Base-by-base conservation (phyloP, 35 echinoderm and acorn worm genomes). In the Lytechinus pictus region DNA sequence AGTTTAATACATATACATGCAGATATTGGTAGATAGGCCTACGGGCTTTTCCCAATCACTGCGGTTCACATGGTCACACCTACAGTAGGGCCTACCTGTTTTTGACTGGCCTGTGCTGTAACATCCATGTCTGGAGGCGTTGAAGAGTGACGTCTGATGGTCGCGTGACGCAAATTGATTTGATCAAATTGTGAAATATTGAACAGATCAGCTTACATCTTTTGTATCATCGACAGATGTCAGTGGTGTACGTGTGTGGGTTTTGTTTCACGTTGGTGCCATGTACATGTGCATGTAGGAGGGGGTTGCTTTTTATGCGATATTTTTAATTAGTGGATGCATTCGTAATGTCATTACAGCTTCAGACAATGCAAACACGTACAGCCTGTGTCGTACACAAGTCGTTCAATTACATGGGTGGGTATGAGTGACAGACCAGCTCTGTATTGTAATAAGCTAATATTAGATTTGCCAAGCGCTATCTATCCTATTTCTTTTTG, bases 271-370 rank as follows among this genome's bases (percentile, higher is more conserved):
- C 21, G 14, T 16, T 7, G 66, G 14, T 4, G 66, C 66, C 21
- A 24, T 44, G 33, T 44, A 44, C 33, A 44, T 44, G 33, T 44
- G 1, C 66, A 44, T 44, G 33, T n/a, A 24, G 19, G 66, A 79
- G 66, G 16, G 8, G 66, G 66, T 79, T 14, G 21, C n/a, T 19
- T 7, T 16, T 24, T 24, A 71, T 71, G 9, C 2, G 13, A 71
- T 21, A 79, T 79, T 79, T 79, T 79, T 79, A 79, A 79, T 79
- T 79, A 79, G 66, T 79, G 66, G 66, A 79, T 79, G 66, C 66
- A 58, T 13, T 58, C 56, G 56, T 58, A 24, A 16, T 79, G 66
- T 79, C 66, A 79, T 79, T 5, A 24, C 66, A n/a, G 66, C 16
- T 79, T 44, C 33, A 44, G 33, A 79, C 66, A 16, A 79, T 16